Percentiles rank a stretch among this genome's conserved stretches.
Conservation (phyloP, 2,888 invertebrate species). For the Lasioglossum vierecki region DNA sequence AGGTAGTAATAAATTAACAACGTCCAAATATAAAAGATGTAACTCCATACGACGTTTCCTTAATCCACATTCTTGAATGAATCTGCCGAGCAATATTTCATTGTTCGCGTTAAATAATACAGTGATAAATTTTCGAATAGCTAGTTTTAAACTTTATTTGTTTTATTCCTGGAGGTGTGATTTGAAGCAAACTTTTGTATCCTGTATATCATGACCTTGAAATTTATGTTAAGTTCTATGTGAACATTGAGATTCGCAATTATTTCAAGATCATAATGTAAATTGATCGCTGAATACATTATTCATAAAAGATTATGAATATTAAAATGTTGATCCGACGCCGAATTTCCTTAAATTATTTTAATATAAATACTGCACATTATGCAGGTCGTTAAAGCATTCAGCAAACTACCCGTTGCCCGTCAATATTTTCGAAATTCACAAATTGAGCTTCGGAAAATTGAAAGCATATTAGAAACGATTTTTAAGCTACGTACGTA, state of each 20-base stretch:
- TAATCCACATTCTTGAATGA: neutral
- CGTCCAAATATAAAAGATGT: neutral
- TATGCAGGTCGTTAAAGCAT: neutral
- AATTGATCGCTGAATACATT: neutral
- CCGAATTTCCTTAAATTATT: neutral
- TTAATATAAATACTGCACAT: neutral
- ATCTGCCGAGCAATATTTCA: neutral
- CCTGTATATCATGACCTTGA: neutral
- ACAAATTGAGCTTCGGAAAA: slow-evolving; percentile 1
- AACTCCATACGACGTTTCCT: neutral
- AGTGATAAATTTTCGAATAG: neutral
- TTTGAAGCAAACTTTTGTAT: neutral
- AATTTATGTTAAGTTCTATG: neutral
- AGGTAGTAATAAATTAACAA: neutral
- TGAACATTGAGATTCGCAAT: slow-evolving; percentile 11
- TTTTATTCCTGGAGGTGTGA: neutral
- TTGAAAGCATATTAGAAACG: slow-evolving; percentile 17
- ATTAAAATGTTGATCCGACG: neutral
- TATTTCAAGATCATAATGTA: slow-evolving; percentile 7
- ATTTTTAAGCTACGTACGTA: slow-evolving; percentile 1
- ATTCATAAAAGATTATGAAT: neutral
- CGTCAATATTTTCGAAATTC: neutral
- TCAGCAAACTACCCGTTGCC: neutral
- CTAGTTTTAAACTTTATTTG: neutral
- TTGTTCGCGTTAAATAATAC: neutral